These are phyloP conservation scores for Limenitis camilla DNA, from an alignment of 2,888 invertebrate species.

Conservation along the genomic window DNA sequence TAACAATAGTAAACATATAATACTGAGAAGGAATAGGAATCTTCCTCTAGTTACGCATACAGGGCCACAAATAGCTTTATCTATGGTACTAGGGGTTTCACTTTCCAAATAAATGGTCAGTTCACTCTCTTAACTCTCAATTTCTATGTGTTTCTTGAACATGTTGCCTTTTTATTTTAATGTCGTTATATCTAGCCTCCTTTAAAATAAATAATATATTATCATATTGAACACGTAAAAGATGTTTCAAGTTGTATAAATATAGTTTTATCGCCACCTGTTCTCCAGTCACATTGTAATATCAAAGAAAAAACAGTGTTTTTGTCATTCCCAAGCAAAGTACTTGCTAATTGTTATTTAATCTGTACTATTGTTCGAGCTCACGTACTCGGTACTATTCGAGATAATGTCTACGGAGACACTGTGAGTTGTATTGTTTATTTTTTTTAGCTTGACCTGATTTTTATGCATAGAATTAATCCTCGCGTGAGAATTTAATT, in stretches of 20 bases:
- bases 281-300: conserved; percentile 10
- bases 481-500: not conserved
- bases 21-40: too few species aligned
- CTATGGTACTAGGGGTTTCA: too few species aligned
- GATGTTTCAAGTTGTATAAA: conserved; percentile 13
- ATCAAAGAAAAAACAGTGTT: conserved; percentile 9
- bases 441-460: conserved; percentile 10
- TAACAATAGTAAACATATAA: too few species aligned
- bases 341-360: conserved; percentile 9
- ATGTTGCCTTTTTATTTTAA: too few species aligned
- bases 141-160: too few species aligned
- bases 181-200: too few species aligned
- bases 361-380: conserved; percentile 10
- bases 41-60: too few species aligned
- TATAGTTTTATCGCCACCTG: conserved; percentile 18
- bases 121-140: too few species aligned
- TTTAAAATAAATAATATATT: not conserved
- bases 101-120: too few species aligned
- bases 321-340: not conserved
- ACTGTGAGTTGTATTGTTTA: conserved; percentile 17
- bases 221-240: not conserved
- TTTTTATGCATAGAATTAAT: conserved; percentile 11
- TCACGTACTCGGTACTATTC: conserved; percentile 10
- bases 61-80: too few species aligned
- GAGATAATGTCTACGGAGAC: conserved; percentile 17